Evolutionary conservation across 2,113 vertebrate genomes (phyloP).

Genomic region (Orthonyx spaldingii): DNA sequence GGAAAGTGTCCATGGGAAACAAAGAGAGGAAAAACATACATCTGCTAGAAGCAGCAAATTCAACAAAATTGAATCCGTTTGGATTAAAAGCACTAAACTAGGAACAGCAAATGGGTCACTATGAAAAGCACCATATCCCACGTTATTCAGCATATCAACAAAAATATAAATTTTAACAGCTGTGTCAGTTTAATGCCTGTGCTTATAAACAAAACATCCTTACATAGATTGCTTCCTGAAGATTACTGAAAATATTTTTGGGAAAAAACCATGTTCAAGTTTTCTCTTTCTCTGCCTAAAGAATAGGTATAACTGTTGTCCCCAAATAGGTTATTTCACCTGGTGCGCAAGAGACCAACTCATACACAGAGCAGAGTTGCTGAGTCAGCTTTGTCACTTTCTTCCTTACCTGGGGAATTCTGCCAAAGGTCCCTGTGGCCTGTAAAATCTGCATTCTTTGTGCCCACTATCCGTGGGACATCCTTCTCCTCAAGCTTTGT

Average conservation of each 20-base stretch:
- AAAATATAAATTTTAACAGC: background rate
- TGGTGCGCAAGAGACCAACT: background rate
- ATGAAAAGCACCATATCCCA: background rate
- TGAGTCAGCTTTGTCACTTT: background rate
- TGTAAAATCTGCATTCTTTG: background rate
- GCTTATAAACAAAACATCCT: background rate
- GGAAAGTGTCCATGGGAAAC: background rate
- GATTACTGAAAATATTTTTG: background rate
- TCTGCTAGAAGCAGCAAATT: constrained; percentile 10
- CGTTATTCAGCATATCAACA: background rate
- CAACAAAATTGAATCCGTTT: background rate
- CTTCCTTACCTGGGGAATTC: background rate
- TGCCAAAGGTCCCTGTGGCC: background rate
- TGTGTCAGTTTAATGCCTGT: background rate
- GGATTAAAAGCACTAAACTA: background rate
- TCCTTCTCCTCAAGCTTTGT: background rate
- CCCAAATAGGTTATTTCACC: background rate
- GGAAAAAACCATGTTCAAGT: background rate
- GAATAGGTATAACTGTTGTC: background rate
- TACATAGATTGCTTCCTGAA: background rate
- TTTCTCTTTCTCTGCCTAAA: background rate
- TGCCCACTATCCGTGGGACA: background rate
- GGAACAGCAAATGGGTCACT: background rate
- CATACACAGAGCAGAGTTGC: background rate
- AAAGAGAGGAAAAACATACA: background rate